Evolutionary conservation across 2,113 vertebrate genomes (phyloP).

Genomic region (Limanda limanda): DNA sequence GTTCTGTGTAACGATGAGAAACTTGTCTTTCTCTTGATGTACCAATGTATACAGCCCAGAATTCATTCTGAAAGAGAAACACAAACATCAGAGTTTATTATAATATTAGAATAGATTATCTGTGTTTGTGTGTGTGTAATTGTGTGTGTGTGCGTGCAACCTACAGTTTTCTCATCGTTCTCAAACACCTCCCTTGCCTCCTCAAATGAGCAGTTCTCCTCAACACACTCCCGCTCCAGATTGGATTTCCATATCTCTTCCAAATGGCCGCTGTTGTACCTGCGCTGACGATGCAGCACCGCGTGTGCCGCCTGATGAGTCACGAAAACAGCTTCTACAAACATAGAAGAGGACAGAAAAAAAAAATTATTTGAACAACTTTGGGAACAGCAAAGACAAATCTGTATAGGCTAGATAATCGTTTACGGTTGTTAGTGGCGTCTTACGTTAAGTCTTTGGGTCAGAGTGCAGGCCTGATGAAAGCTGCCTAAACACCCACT

Average conservation of each 20-base stretch:
- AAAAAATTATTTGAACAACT: background rate
- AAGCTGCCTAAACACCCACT: background rate
- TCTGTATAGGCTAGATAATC: too few relatives aligned
- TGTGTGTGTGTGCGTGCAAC: conserved; percentile 43
- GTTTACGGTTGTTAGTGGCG: background rate
- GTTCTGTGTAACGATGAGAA: background rate
- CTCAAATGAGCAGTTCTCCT: conserved; percentile 87
- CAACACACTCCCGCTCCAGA: conserved; percentile 87
- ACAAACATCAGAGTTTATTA: background rate
- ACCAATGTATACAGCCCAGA: conserved; percentile 71
- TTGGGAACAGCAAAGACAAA: too few relatives aligned
- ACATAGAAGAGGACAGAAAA: conserved; percentile 15
- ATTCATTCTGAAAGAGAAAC: conserved; percentile 66
- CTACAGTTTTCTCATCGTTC: conserved; percentile 82
- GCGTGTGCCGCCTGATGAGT: conserved; percentile 78
- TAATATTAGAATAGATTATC: too few relatives aligned
- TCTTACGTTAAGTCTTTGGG: background rate
- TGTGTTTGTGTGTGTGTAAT: background rate
- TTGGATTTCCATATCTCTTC: conserved; percentile 84
- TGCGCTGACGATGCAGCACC: conserved; percentile 83
- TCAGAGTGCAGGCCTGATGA: background rate
- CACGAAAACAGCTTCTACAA: conserved; percentile 82
- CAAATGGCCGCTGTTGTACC: conserved; percentile 86
- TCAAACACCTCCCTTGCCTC: conserved; percentile 91
- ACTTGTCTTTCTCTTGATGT: background rate